Percentiles rank a stretch among this genome's conserved stretches.
Evolutionary conservation across 2,888 invertebrate genomes (phyloP).

Genomic region (Tromatobia lineatoria): DNA sequence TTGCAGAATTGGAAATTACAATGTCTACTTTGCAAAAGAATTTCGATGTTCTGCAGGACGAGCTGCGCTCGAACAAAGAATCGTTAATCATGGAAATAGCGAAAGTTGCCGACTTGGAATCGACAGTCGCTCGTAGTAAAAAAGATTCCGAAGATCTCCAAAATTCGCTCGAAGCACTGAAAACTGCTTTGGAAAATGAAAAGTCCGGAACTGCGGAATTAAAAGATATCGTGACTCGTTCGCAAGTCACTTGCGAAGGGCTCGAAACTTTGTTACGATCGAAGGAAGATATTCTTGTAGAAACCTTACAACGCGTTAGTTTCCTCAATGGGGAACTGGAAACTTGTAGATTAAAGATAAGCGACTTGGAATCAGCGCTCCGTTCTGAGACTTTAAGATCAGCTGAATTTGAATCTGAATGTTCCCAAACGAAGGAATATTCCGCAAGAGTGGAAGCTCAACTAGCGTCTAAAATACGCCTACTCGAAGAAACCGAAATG

Average conservation of each 20-base stretch:
- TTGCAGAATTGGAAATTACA: conserved; percentile 48
- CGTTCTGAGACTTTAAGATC: neutral
- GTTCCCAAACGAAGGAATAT: neutral
- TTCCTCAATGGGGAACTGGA: conserved; percentile 28
- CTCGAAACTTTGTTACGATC: conserved; percentile 44
- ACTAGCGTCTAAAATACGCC: neutral
- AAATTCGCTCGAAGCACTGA: conserved; percentile 23
- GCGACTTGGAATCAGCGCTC: conserved; percentile 38
- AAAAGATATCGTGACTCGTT: conserved; percentile 24
- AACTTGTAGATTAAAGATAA: conserved; percentile 6
- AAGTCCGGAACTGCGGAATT: conserved; percentile 21
- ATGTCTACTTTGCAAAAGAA: conserved; percentile 21
- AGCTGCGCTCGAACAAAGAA: conserved; percentile 15
- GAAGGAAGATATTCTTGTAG: conserved; percentile 25
- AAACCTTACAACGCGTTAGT: conserved; percentile 6
- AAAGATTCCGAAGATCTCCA: conserved; percentile 13
- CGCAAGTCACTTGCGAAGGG: conserved; percentile 15
- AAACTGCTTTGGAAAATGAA: conserved; percentile 33
- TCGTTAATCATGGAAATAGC: conserved; percentile 25
- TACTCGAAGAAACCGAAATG: neutral
- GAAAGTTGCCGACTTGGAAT: conserved; percentile 46
- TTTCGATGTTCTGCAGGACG: conserved; percentile 10
- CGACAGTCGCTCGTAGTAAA: neutral
- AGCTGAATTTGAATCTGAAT: conserved; percentile 19
- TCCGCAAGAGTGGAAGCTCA: neutral